Percentiles rank a stretch among this genome's conserved stretches.
phyloP scores from a whole-genome alignment of 1,140 invertebrate species.

The Drosophila ohnishii region DNA sequence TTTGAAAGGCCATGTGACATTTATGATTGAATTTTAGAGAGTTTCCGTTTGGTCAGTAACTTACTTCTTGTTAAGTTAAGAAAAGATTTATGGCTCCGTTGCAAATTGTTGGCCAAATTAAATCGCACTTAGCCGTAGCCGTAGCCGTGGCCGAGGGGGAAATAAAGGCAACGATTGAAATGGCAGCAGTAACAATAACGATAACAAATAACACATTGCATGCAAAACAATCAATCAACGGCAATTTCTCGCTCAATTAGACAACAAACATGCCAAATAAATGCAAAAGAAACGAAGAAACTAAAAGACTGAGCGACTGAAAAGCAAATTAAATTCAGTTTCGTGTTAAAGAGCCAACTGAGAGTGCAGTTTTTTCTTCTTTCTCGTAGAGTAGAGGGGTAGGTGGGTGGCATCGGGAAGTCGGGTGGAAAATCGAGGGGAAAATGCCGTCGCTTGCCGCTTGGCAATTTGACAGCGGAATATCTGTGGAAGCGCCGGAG shows the following conservation, averaged over 20 bases:
- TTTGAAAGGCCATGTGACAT: background rate
- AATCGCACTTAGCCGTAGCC: conserved; percentile 21
- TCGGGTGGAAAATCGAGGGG: conserved; percentile 25
- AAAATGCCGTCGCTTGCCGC: conserved; percentile 45
- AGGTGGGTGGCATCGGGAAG: background rate
- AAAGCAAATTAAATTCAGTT: conserved; percentile 79
- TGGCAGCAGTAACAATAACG: conserved; percentile 26
- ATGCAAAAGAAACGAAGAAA: conserved; percentile 44
- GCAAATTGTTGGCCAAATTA: conserved; percentile 32
- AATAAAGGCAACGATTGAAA: conserved; percentile 28
- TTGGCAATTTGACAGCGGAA: conserved; percentile 74
- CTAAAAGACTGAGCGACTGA: conserved; percentile 35
- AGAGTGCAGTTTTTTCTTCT: conserved; percentile 24
- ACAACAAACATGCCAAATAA: conserved; percentile 77
- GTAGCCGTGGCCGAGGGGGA: conserved; percentile 2
- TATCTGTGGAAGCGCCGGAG: conserved; percentile 57
- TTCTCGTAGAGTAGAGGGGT: background rate
- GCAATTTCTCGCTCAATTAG: conserved; percentile 82
- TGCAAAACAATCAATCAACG: conserved; percentile 82
- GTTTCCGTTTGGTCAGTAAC: conserved; percentile 16
- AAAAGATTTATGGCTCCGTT: conserved; percentile 17
- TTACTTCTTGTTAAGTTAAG: background rate
- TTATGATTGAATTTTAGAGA: conserved; percentile 9
- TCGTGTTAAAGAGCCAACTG: conserved; percentile 75
- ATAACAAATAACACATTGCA: conserved; percentile 70